A percentile compares a stretch with the other conserved stretches of the same genome.
phyloP scores from a whole-genome alignment of 2,113 vertebrate species.

The Prunella fulvescens region DNA sequence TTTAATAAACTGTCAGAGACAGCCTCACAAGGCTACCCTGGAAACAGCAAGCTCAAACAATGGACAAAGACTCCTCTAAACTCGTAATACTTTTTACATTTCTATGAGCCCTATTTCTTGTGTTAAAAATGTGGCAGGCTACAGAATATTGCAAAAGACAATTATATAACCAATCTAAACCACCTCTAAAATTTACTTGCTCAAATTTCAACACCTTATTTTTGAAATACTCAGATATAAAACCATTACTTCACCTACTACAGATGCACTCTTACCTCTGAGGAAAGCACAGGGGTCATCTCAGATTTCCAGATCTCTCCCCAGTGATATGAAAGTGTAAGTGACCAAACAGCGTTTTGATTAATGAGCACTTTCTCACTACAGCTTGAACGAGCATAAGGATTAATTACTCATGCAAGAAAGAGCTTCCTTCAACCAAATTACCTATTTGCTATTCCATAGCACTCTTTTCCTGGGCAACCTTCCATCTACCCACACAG shows the following conservation, averaged over 20 bases:
- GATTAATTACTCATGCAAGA: not conserved
- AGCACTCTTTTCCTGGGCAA: not conserved
- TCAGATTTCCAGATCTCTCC: not conserved
- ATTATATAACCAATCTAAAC: not conserved
- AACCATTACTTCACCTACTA: not conserved
- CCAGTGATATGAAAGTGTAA: not conserved
- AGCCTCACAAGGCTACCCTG: not conserved
- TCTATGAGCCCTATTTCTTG: not conserved
- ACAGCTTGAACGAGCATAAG: not conserved
- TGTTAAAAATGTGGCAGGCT: not conserved
- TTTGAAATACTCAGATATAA: not conserved
- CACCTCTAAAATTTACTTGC: not conserved
- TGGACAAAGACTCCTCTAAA: not conserved
- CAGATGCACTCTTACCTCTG: not conserved
- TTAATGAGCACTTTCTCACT: not conserved
- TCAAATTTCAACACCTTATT: not conserved
- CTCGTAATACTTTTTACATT: not conserved
- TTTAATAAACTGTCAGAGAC: not conserved
- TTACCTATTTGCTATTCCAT: not conserved
- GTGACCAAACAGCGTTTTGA: not conserved
- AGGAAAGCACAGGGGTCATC: not conserved
- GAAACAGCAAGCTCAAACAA: not conserved
- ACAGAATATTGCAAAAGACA: not conserved
- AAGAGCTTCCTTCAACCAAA: not conserved
- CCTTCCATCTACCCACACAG: not conserved